Percentiles rank a stretch among this genome's conserved stretches.
Conservation (phyloP, 2,113 vertebrate genomes). For the Mandrillus leucophaeus region DNA sequence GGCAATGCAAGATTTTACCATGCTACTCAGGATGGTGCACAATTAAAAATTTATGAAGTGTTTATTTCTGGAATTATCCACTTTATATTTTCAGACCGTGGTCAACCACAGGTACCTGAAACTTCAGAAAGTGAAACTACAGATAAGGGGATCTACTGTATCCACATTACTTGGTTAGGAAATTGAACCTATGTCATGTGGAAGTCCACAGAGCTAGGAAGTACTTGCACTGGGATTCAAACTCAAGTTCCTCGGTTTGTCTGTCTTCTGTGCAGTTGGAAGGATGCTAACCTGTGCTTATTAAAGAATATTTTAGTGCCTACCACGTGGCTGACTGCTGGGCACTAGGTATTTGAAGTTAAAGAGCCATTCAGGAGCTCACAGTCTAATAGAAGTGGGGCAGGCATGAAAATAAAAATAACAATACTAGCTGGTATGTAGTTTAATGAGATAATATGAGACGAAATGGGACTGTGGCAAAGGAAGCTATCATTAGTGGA, state of each 20-base stretch:
- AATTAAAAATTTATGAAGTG: neutral
- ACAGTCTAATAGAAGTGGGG: neutral
- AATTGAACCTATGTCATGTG: neutral
- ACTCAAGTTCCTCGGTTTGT: neutral
- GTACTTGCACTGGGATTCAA: neutral
- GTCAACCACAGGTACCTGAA: neutral
- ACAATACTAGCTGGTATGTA: neutral
- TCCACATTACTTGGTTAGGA: neutral
- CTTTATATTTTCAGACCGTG: neutral
- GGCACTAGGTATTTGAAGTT: neutral
- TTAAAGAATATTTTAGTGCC: constrained; percentile 22
- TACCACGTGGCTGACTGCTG: neutral
- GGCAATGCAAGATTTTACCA: neutral
- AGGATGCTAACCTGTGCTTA: neutral
- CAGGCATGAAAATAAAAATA: neutral
- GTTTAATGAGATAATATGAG: neutral
- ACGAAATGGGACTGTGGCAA: neutral
- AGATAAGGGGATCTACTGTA: neutral
- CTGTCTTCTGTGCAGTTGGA: neutral
- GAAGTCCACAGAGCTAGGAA: neutral
- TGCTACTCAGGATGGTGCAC: neutral
- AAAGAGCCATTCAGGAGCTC: neutral
- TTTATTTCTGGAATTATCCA: neutral
- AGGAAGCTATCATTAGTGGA: neutral
- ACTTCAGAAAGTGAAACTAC: neutral